These are phyloP conservation scores for Cassiopea andromeda DNA, from an alignment of 30 jellyfish, hydroid and myxozoan species.

Conservation along the genomic window DNA sequence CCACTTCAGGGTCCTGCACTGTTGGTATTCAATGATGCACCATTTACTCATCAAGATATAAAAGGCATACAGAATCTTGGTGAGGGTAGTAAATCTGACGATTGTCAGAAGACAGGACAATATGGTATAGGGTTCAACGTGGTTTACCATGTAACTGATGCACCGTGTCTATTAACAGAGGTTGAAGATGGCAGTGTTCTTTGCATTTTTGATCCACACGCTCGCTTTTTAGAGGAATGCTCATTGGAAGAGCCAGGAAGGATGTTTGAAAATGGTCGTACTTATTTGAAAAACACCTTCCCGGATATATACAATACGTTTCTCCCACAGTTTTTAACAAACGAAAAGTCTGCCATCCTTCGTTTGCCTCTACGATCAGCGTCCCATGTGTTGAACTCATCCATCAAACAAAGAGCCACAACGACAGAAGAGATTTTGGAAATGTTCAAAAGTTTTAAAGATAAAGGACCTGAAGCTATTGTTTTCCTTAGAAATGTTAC, in stretches of 20 bases:
- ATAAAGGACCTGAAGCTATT: slow-evolving; percentile 40
- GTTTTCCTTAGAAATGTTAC: slow-evolving; percentile 48
- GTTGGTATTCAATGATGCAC: slow-evolving; percentile 67
- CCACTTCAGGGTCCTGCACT: slow-evolving; percentile 88
- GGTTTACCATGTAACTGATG: slow-evolving; percentile 82
- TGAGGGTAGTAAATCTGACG: slow-evolving; percentile 66
- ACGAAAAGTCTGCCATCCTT: slow-evolving; percentile 65
- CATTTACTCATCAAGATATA: slow-evolving; percentile 59
- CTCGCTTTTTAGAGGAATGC: slow-evolving; percentile 54
- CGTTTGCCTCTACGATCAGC: slow-evolving; percentile 74
- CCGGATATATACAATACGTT: slow-evolving; percentile 48
- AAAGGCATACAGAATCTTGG: slow-evolving; percentile 82
- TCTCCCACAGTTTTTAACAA: slow-evolving; percentile 17
- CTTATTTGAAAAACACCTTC: slow-evolving; percentile 7
- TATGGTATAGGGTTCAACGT: slow-evolving; percentile 92
- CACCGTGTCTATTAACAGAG: slow-evolving; percentile 67
- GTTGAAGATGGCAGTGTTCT: slow-evolving; percentile 36
- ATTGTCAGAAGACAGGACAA: slow-evolving; percentile 79
- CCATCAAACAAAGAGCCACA: slow-evolving; percentile 17
- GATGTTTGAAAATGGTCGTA: slow-evolving; percentile 68
- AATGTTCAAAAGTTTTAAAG: slow-evolving; percentile 30
- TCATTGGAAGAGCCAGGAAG: slow-evolving; percentile 70
- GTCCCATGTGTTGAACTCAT: slow-evolving; percentile 42
- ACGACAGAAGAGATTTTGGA: slow-evolving; percentile 28
- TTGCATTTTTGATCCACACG: slow-evolving; percentile 84